Conservation (phyloP, 1,140 invertebrate genomes). For the Diabrotica virgifera region DNA sequence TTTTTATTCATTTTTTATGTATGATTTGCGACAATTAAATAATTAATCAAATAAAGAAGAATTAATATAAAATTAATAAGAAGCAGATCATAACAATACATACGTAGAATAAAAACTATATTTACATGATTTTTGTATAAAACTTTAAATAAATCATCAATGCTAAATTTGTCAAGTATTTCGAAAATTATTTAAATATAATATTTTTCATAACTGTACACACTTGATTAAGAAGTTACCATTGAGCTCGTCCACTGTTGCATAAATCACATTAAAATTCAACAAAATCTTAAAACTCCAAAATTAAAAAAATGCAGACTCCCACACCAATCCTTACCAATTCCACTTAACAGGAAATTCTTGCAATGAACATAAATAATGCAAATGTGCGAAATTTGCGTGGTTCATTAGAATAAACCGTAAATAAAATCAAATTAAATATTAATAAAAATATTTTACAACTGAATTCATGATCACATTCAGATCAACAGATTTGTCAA, state of each 20-base stretch:
- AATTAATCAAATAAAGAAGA: too few relatives aligned
- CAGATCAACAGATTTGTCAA: background rate
- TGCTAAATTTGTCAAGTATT: too few relatives aligned
- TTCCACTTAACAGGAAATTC: background rate
- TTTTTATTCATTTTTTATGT: too few relatives aligned
- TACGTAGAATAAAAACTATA: too few relatives aligned
- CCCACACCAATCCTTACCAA: background rate
- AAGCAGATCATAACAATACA: too few relatives aligned
- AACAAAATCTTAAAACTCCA: background rate
- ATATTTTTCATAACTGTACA: background rate
- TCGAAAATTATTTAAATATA: too few relatives aligned
- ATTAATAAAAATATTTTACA: background rate
- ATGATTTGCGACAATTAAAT: too few relatives aligned
- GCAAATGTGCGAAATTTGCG: background rate
- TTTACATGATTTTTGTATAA: too few relatives aligned
- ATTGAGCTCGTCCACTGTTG: background rate
- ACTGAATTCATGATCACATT: conserved; percentile 1
- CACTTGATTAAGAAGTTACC: background rate
- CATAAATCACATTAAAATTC: background rate
- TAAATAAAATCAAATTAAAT: conserved; percentile 1
- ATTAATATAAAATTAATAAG: too few relatives aligned
- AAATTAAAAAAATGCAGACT: background rate
- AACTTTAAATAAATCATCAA: too few relatives aligned
- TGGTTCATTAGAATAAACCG: background rate
- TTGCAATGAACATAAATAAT: background rate